Evolutionary conservation across 2,888 invertebrate genomes (phyloP).

Genomic region (Psylliodes chrysocephalus): DNA sequence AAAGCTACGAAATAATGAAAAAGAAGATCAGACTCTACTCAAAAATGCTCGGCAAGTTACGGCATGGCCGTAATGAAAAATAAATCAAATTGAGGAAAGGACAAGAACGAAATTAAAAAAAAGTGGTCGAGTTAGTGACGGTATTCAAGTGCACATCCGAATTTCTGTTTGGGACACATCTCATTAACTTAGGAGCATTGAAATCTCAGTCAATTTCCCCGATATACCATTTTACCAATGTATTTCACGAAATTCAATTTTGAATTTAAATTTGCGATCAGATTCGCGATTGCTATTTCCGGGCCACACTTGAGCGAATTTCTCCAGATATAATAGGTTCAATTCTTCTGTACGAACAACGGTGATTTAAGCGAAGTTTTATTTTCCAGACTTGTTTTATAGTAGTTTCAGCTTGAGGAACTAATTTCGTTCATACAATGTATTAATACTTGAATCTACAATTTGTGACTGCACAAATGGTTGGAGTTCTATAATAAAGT

Average conservation of each 20-base stretch:
- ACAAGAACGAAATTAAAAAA: constrained; percentile 37
- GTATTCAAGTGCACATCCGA: constrained; percentile 42
- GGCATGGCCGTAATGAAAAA: constrained; percentile 30
- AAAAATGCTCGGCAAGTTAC: constrained; percentile 12
- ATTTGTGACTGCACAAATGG: too few relatives aligned
- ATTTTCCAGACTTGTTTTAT: constrained; percentile 4
- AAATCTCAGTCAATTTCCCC: constrained; percentile 43
- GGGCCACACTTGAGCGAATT: constrained; percentile 41
- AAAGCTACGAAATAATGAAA: constrained; percentile 30
- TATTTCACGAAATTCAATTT: constrained; percentile 45
- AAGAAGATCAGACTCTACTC: constrained; percentile 25
- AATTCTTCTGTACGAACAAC: constrained; percentile 40
- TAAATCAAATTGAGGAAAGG: constrained; percentile 38
- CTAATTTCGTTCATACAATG: neutral
- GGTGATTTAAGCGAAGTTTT: constrained; percentile 34
- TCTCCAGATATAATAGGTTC: constrained; percentile 39
- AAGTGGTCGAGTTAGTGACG: constrained; percentile 36
- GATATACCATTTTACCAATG: constrained; percentile 41
- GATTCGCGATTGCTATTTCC: constrained; percentile 46
- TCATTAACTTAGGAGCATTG: constrained; percentile 42
- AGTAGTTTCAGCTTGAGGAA: neutral
- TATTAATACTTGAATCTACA: neutral
- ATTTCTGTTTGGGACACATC: constrained; percentile 45
- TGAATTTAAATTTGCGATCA: constrained; percentile 45
- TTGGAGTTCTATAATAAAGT: too few relatives aligned